phyloP scores from a whole-genome alignment of 2,888 invertebrate genomes.

The Sipha maydis region DNA sequence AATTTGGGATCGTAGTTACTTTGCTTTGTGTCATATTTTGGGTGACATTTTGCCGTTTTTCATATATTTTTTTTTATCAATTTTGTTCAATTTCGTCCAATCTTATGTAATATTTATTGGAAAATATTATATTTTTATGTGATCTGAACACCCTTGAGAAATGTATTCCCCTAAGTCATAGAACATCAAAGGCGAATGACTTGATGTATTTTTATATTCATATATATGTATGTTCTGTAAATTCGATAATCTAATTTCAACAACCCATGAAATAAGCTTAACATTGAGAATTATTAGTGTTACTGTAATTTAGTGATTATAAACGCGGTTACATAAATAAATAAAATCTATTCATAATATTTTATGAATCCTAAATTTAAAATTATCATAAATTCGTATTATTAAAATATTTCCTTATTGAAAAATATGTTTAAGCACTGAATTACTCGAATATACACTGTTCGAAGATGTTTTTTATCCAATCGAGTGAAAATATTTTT shows the following conservation, averaged over 20 bases:
- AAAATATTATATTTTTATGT: neutral
- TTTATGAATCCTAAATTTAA: neutral
- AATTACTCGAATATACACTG: neutral
- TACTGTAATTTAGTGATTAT: neutral
- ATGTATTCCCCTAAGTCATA: neutral
- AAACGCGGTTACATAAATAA: neutral
- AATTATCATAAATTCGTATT: neutral
- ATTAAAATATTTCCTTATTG: neutral
- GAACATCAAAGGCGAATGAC: constrained; percentile 11
- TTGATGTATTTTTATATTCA: neutral
- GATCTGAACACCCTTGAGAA: neutral
- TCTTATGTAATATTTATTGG: constrained; percentile 6
- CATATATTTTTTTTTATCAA: neutral
- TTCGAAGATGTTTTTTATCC: neutral
- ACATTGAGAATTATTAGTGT: constrained; percentile 4
- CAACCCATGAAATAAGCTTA: neutral
- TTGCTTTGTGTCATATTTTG: neutral
- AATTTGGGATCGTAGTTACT: neutral
- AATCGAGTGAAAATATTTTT: neutral
- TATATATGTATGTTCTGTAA: neutral
- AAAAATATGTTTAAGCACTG: neutral
- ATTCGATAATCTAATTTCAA: constrained; percentile 15
- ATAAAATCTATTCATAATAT: neutral
- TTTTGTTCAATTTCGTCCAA: neutral
- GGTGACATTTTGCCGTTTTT: neutral